phyloP scores from a whole-genome alignment of 2,113 vertebrate species.

The Centropristis striata region DNA sequence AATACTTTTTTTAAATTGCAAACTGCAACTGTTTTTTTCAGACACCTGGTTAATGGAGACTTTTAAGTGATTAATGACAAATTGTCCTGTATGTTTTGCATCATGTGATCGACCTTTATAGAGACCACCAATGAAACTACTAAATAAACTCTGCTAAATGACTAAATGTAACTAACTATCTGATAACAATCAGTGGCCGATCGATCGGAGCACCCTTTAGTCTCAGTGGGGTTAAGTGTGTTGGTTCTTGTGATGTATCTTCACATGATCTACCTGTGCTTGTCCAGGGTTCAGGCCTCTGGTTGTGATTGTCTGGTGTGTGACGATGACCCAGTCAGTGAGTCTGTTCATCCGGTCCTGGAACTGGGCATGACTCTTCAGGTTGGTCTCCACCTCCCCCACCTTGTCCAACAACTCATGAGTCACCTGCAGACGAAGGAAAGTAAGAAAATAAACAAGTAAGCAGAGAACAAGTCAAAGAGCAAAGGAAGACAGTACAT shows the following conservation, averaged over 20 bases:
- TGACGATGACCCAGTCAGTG: conserved; percentile 81
- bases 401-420: conserved; percentile 88
- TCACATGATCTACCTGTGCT: conserved; percentile 75
- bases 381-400: conserved; percentile 84
- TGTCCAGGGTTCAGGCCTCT: conserved; percentile 73
- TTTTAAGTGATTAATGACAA: too few relatives aligned
- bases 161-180: too few relatives aligned
- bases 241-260: neutral
- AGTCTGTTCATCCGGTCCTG: conserved; percentile 83
- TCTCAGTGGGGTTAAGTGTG: neutral
- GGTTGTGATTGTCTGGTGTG: conserved; percentile 78
- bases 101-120: too few relatives aligned
- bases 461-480: too few relatives aligned
- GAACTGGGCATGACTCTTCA: conserved; percentile 83
- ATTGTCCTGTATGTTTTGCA: too few relatives aligned
- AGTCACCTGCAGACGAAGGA: conserved; percentile 80
- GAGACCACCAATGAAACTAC: too few relatives aligned
- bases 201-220: neutral
- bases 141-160: too few relatives aligned
- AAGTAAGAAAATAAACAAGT: neutral
- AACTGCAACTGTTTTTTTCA: too few relatives aligned
- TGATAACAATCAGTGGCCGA: too few relatives aligned
- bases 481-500: neutral
- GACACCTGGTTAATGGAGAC: too few relatives aligned
- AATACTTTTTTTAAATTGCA: too few relatives aligned